phyloP scores from a whole-genome alignment of 2,797 vertebrate species.

The Bradypodion ventrale region DNA sequence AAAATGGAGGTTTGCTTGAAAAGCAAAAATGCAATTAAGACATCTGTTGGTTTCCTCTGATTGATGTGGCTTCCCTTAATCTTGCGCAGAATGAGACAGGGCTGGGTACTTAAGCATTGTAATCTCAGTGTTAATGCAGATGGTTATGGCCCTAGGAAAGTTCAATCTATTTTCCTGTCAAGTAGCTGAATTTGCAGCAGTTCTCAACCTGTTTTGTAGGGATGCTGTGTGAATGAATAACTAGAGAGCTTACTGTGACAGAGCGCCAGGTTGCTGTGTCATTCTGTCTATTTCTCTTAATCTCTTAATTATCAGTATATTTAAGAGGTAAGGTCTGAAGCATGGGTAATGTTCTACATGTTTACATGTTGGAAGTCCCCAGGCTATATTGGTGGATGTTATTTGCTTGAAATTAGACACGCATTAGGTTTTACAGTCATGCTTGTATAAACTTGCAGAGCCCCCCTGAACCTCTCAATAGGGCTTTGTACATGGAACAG shows the following conservation, averaged over 20 bases:
- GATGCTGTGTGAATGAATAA: not conserved
- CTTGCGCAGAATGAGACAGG: not conserved
- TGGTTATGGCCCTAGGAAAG: not conserved
- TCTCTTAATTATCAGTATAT: not conserved
- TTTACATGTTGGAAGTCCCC: not conserved
- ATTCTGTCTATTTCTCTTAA: not conserved
- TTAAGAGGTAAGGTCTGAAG: not conserved
- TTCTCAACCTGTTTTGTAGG: not conserved
- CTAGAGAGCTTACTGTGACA: not conserved
- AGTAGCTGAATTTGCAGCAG: not conserved
- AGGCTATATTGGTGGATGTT: not conserved
- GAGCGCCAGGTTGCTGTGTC: not conserved
- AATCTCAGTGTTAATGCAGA: conserved; percentile 1
- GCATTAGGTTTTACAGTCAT: not conserved
- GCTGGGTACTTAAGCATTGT: not conserved
- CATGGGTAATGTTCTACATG: conserved; percentile 4
- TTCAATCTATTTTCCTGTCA: conserved; percentile 6
- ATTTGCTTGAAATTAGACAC: not conserved
- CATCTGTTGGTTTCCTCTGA: not conserved
- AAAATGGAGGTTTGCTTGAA: not conserved
- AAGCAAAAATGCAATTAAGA: not conserved
- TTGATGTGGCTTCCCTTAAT: conserved; percentile 20
- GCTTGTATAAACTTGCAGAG: not conserved
- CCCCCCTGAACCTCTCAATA: conserved; percentile 5
- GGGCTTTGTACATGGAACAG: not conserved